Conservation (phyloP, 2,113 vertebrate genomes). For the Dolichallabes microphthalmus region DNA sequence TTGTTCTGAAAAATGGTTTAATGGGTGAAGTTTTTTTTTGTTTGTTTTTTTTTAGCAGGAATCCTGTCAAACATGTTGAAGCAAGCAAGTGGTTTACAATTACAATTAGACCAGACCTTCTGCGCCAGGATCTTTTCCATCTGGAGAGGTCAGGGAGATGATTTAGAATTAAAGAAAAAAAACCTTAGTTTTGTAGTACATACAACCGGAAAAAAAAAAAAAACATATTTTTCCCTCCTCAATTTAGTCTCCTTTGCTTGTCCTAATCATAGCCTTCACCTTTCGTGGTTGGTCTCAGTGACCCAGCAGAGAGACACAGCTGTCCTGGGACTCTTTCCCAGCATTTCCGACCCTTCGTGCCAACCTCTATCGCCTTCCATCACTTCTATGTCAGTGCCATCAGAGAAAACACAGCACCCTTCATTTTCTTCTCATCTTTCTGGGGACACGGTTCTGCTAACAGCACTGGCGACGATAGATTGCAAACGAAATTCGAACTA, state of each 20-base stretch:
- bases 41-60: conserved; percentile 78
- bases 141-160: conserved; percentile 82
- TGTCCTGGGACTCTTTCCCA: conserved; percentile 43
- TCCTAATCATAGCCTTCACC: conserved; percentile 9
- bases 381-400: conserved; percentile 40
- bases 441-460: too few relatives aligned
- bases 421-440: neutral
- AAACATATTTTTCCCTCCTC: neutral
- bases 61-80: conserved; percentile 83
- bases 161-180: neutral
- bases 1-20: conserved; percentile 99
- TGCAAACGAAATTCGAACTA: neutral
- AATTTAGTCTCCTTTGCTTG: neutral
- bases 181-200: neutral
- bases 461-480: neutral
- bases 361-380: conserved; percentile 37
- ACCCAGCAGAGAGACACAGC: conserved; percentile 41
- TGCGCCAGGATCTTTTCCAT: conserved; percentile 80
- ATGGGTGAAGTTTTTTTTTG: conserved; percentile 83
- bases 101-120: conserved; percentile 80
- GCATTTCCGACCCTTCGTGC: conserved; percentile 19
- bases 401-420: conserved; percentile 22
- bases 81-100: conserved; percentile 78
- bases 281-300: conserved; percentile 24
- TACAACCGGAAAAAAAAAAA: too few relatives aligned